Conservation (phyloP, 1,140 invertebrate species). For the Papilio dardanus region DNA sequence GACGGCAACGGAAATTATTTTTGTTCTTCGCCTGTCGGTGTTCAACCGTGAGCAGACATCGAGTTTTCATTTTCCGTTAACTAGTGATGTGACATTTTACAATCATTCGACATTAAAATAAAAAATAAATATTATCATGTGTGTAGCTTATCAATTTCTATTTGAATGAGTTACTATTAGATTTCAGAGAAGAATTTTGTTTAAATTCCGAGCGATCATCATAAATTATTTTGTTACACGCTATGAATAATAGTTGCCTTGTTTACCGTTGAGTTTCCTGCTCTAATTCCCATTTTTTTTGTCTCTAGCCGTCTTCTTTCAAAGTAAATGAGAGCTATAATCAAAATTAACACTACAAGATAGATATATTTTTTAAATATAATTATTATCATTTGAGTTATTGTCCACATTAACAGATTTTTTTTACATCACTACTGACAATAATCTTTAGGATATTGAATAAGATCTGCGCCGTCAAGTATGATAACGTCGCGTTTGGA, state of each 20-base stretch:
- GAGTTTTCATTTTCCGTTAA: constrained; percentile 34
- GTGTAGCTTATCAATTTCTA: background rate
- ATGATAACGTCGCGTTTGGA: constrained; percentile 37
- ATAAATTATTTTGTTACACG: background rate
- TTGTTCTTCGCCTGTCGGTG: constrained; percentile 41
- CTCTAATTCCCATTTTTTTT: background rate
- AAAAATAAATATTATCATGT: background rate
- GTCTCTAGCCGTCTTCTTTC: background rate
- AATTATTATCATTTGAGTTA: too few species aligned
- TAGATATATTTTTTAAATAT: background rate
- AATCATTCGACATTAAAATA: background rate
- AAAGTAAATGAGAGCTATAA: background rate
- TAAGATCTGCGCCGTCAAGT: constrained; percentile 34
- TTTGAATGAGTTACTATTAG: background rate
- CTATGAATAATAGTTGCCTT: background rate
- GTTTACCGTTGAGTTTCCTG: background rate
- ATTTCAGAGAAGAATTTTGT: background rate
- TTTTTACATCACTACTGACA: constrained; percentile 22
- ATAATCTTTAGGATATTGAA: constrained; percentile 23
- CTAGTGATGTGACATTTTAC: constrained; percentile 13
- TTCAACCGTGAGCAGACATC: constrained; percentile 25
- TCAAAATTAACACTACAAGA: background rate
- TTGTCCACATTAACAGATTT: background rate
- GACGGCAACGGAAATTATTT: constrained; percentile 53
- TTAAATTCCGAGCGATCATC: background rate